Percentiles rank a stretch among this genome's conserved stretches.
phyloP scores from a whole-genome alignment of 2,113 vertebrate species.

The Osmerus mordax region DNA sequence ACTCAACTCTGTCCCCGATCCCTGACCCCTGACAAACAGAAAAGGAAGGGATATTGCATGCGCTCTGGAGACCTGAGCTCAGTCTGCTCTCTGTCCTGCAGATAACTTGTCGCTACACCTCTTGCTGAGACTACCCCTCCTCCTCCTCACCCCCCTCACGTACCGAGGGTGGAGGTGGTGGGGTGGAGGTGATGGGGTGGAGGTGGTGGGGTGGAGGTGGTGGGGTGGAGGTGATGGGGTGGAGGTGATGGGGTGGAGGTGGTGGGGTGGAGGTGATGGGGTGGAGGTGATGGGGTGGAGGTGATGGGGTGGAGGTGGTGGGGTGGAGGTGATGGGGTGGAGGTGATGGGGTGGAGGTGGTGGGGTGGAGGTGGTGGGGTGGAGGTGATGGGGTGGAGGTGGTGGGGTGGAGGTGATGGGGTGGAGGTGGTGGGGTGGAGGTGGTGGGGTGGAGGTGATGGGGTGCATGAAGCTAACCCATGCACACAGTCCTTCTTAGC shows the following conservation, averaged over 20 bases:
- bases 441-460: not conserved
- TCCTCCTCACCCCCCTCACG: no score
- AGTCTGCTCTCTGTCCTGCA: constrained; percentile 51
- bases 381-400: not conserved
- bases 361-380: not conserved
- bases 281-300: not conserved
- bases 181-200: not conserved
- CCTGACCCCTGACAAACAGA: constrained; percentile 34
- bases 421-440: no score
- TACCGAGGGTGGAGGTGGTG: not conserved
- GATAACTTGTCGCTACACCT: constrained; percentile 43
- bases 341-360: not conserved
- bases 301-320: not conserved
- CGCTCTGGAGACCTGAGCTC: constrained; percentile 42
- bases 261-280: not conserved
- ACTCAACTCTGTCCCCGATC: constrained; percentile 52
- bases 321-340: not conserved
- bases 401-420: no score
- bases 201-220: not conserved
- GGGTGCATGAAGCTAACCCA: not conserved
- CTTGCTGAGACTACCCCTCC: no score
- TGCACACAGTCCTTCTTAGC: constrained; percentile 25
- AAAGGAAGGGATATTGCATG: constrained; percentile 58
- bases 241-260: not conserved
- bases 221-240: not conserved